Evolutionary conservation across 2,797 vertebrate species (phyloP), one percentile per base, ranked within the genome.

Genomic region (Anabas testudineus): DNA sequence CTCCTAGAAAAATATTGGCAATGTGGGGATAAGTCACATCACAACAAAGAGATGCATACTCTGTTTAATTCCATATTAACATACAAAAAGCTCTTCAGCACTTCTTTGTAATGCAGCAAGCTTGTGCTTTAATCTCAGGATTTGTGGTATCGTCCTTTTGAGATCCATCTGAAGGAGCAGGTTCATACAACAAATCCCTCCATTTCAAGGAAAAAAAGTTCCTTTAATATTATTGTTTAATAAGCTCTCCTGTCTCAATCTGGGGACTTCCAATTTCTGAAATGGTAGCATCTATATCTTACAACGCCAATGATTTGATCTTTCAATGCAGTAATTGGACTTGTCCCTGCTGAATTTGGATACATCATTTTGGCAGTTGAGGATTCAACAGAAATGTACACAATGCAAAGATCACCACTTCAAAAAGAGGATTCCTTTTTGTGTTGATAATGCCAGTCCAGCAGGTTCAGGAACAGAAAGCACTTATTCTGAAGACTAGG

Each of bases 401-500:
- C 51, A 79, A 92, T 89, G 89, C 91, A 90, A 90, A 88, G 83
- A 88, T 76, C 85, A 80, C 84, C 88, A 93, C 94, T 94, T 94
- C 91, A 93, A 92, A 95, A 95, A 90, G 95, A 91, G 94, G 95
- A 94, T 91, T 94, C 93, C 84, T 86, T 84, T 66, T 51, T 93
- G 95, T 95, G 93, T 94, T 93, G 90, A 94, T 93, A 92, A 95
- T 93, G 96, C 94, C 95, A 94, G 95, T 96, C 95, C 95, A 96
- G 96, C 95, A 96, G 94, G 95, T 95, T 96, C 95, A 94, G 95
- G 95, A 97, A 97, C 96, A 93, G 96, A 97, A 97, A 97, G 96
- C 96, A 97, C 96, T 98, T 97, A 93, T 95, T 97, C 95, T 96
- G 96, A 96, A 97, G 95, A 97, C 96, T 95, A 97, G 97, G 97